Percentiles rank a stretch among this genome's conserved stretches.
Evolutionary conservation across 2,797 vertebrate genomes (phyloP).

Genomic region (Sebastes flavidus): DNA sequence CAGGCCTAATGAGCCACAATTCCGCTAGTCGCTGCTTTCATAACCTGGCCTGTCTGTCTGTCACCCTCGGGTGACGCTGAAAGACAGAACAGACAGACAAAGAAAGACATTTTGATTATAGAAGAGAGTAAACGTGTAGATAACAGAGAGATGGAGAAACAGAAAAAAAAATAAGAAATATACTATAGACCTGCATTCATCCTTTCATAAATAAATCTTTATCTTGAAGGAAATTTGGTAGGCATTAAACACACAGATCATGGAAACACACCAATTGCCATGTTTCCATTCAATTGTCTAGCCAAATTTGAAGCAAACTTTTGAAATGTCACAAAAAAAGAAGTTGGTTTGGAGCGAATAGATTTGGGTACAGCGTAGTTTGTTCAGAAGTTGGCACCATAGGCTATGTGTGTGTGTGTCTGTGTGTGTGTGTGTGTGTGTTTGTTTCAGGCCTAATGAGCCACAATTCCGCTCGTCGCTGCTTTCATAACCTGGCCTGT

Average conservation of each 20-base stretch:
- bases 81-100: neutral
- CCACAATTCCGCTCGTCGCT: neutral
- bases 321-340: no score
- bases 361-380: no score
- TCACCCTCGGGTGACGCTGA: constrained; percentile 4
- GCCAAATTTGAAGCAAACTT: neutral
- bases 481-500: constrained; percentile 7
- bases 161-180: neutral
- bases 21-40: neutral
- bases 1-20: constrained; percentile 31
- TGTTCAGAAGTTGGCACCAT: no score
- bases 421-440: neutral
- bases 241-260: neutral
- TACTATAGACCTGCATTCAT: neutral
- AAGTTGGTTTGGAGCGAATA: no score
- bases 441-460: constrained; percentile 31
- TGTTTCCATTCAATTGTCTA: neutral
- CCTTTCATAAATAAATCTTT: neutral
- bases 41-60: constrained; percentile 6
- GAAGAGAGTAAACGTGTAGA: neutral
- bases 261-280: neutral
- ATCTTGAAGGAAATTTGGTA: neutral
- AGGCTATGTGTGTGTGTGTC: neutral
- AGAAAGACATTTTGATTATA: neutral
- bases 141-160: neutral